Evolutionary conservation across 2,888 invertebrate species (phyloP).

Genomic region (Andrena marginata): DNA sequence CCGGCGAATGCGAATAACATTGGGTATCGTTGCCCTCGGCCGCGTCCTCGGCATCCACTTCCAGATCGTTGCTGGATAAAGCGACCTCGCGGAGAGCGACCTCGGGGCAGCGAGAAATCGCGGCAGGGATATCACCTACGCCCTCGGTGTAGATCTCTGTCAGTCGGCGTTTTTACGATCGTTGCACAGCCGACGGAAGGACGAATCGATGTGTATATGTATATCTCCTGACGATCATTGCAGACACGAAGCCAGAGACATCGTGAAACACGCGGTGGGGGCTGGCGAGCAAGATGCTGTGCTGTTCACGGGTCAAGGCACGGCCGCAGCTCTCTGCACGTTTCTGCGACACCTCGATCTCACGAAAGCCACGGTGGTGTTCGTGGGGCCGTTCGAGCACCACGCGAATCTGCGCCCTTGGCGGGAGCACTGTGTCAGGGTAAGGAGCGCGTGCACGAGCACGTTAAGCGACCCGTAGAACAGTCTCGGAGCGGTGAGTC

Average conservation of each 20-base stretch:
- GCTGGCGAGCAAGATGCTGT: conserved; percentile 89
- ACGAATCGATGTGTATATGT: conserved; percentile 36
- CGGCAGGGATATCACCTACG: conserved; percentile 6
- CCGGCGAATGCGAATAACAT: conserved; percentile 38
- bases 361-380: conserved; percentile 88
- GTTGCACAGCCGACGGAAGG: conserved; percentile 44
- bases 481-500: conserved; percentile 6
- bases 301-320: conserved; percentile 87
- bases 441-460: conserved; percentile 79
- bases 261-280: conserved; percentile 92
- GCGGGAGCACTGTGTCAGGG: conserved; percentile 92
- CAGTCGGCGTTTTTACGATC: conserved; percentile 25
- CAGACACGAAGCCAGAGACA: conserved; percentile 93
- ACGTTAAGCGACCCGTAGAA: neutral
- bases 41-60: neutral
- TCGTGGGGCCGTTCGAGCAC: conserved; percentile 93
- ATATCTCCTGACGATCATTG: conserved; percentile 65
- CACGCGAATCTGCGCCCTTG: conserved; percentile 93
- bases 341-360: conserved; percentile 91
- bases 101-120: conserved; percentile 10
- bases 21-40: neutral
- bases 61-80: neutral
- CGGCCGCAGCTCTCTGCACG: conserved; percentile 91
- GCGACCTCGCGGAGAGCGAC: conserved; percentile 9
- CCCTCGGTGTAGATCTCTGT: conserved; percentile 25